Evolutionary conservation across 1,140 invertebrate genomes (phyloP), one percentile per base, ranked within the genome.

Genomic region (Drosophila parabipectinata): DNA sequence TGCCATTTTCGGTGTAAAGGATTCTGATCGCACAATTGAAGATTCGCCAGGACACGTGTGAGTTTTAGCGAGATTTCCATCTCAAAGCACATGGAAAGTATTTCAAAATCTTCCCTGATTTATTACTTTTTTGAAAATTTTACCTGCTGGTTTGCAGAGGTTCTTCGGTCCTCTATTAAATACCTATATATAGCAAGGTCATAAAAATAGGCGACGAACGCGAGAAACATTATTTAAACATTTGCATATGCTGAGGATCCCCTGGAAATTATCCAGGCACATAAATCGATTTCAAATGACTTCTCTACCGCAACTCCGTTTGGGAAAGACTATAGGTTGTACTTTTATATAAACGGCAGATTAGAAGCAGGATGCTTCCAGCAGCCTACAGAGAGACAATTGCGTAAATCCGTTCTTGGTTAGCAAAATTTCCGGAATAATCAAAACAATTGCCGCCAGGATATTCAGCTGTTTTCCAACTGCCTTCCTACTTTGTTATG

Each of bases 271-370:
- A 1, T 37, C 34, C 34, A 37, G 34, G 34, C 9, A 39, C 45
- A 45, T 62, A 81, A 82, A 85, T 88, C 83, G 78, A 82, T 85
- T 85, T 87, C 75, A 62, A 73, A 78, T 78, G 78, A 82, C 74
- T 88, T 76, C 21, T 21, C 66, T 64, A 83, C 83, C 75, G 51
- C 83, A 78, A 67, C 69, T 51, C 12, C 34, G 6, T 15, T 45
- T 5, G 1, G 39, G 21, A 14, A n/a, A 44, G 41, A 7, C 12
- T 24, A 24, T 15, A 10, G 4, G 10, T 10, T 4, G 34, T 10
- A n/a, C 4, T 37, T 37, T 37, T 37, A 37, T 37, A 37, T 37
- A 37, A 37, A 37, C 10, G 34, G 4, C 3, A 12, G 4, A 12
- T 12, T 37, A 4, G 10, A 37, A 12, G 34, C 34, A 37, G 41